phyloP scores from a whole-genome alignment of 37 sponge, comb jelly and placozoan genomes.

The Cliona cf. orientalis region DNA sequence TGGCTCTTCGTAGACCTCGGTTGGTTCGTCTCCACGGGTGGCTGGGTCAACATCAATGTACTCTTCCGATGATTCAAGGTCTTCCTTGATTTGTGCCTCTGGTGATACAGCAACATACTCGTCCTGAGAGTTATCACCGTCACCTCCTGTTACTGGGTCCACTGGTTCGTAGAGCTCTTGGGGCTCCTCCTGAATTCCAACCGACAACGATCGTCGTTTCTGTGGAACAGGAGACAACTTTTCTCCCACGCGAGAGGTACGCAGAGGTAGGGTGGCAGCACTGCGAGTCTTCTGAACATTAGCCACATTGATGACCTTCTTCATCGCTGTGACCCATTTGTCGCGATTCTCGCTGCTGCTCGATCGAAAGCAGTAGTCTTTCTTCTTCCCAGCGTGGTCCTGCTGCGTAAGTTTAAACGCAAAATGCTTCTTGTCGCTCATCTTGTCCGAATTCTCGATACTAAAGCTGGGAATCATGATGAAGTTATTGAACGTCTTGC shows the following conservation, averaged over 20 bases:
- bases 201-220: not conserved
- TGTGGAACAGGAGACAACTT: not conserved
- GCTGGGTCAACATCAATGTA: slow-evolving; percentile 35
- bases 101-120: slow-evolving; percentile 28
- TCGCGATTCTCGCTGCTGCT: slow-evolving; percentile 13
- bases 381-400: slow-evolving; percentile 27
- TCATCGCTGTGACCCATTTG: slow-evolving; percentile 56
- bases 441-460: slow-evolving; percentile 21
- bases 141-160: not conserved
- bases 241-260: not conserved
- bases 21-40: not conserved
- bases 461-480: slow-evolving; percentile 47
- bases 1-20: slow-evolving; percentile 22
- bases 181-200: not conserved
- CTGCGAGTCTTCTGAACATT: not conserved
- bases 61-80: slow-evolving; percentile 37
- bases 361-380: slow-evolving; percentile 81
- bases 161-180: slow-evolving; percentile 22
- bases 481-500: slow-evolving; percentile 79
- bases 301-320: not conserved
- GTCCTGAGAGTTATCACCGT: slow-evolving; percentile 1
- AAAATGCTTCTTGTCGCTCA: slow-evolving; percentile 77
- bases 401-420: slow-evolving; percentile 68
- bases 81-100: not conserved
- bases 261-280: slow-evolving; percentile 15